Evolutionary conservation across 2,888 invertebrate genomes (phyloP), one percentile per base, ranked within the genome.

Genomic region (Eudasyphora cyanicolor): DNA sequence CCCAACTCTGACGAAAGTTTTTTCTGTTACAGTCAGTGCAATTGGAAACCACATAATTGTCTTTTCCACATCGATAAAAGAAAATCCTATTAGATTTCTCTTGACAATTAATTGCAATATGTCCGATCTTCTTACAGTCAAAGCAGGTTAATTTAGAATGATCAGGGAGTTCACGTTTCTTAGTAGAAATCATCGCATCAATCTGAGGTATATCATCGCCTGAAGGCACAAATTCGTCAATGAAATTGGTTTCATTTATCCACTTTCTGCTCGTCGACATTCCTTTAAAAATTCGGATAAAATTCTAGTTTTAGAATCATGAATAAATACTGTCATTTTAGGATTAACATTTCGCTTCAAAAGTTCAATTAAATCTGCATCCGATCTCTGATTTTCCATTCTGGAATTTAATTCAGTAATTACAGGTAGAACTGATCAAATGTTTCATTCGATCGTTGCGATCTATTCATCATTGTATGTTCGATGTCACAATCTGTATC

Each of bases 401-500:
- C 60, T 51, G n/a, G 57, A 60, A 38, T 38, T 35, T 12, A 62
- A 27, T 2, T 0, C 64, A 29, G 62, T 29, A 19, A 76, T 38
- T 1, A 45, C 29, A 19, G 21, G 21, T 64, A 76, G 42, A 76
- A 76, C 35, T 45, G 62, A 32, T 76, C 64, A 27, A 75, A 75
- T 17, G 60, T 38, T n/a, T 75, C 74, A 14, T 60, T 75, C 6
- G 19, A 42, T 42, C 51, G 29, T 27, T 75, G 60, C 1, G 19
- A 27, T 4, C 60, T 29, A n/a, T 75, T 60, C 74, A 75, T 74
- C 10, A 74, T 57, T 8, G 17, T 51, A 75, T 60, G 74, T 32
- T 75, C 74, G 1, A 75, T 54, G 49, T 76, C 76, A 35, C 76
- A 76, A 64, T 76, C 64, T 2, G 76, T 76, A 2, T 49, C 76